A percentile compares a stretch with the other conserved stretches of the same genome.
Conservation (phyloP, 2,113 vertebrate species). For the Rhinoptilus africanus region DNA sequence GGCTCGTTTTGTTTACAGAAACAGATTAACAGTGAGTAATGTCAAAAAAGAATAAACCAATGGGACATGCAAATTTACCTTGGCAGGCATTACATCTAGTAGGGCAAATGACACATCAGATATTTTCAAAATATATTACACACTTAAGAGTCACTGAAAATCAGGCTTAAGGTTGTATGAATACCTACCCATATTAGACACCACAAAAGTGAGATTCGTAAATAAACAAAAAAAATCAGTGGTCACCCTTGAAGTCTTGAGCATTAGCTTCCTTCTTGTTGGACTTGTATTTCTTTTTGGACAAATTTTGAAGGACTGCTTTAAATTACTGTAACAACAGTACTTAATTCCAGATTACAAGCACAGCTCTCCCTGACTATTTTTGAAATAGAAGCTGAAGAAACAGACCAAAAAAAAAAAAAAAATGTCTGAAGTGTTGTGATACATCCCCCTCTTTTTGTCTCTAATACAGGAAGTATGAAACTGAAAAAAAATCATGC, state of each 20-base stretch:
- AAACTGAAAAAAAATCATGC: neutral
- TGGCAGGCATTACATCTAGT: neutral
- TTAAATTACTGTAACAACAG: neutral
- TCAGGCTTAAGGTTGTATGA: neutral
- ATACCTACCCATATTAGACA: neutral
- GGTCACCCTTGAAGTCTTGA: neutral
- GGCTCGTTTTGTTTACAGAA: neutral
- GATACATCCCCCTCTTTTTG: neutral
- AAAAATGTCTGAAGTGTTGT: neutral
- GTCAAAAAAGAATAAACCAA: neutral
- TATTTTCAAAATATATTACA: neutral
- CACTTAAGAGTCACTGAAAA: neutral
- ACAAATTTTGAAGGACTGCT: neutral
- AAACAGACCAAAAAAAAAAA: neutral
- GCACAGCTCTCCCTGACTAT: neutral
- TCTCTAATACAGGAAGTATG: neutral
- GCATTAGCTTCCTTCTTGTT: neutral
- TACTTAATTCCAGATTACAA: neutral
- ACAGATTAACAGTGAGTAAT: neutral
- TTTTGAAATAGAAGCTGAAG: neutral
- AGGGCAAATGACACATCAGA: neutral
- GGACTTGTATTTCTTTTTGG: neutral
- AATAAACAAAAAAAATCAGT: neutral
- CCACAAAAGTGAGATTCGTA: neutral
- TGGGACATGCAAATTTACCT: neutral